Percentiles rank a stretch among this genome's conserved stretches.
phyloP scores from a whole-genome alignment of 2,797 vertebrate species.

The Gymnoscopelus microlampas region DNA sequence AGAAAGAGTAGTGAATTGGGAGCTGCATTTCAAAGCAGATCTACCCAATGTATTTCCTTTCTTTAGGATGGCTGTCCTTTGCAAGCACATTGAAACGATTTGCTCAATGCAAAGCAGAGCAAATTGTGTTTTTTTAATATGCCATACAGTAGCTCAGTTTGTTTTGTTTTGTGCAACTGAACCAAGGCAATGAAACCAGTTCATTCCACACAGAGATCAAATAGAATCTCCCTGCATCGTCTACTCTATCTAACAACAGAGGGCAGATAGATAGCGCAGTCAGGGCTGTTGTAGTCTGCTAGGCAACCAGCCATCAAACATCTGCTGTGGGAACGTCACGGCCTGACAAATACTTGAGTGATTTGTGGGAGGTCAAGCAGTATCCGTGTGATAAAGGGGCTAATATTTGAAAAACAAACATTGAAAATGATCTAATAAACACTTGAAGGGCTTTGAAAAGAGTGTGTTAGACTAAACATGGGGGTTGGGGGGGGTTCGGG shows the following conservation, averaged over 20 bases:
- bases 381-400: constrained; percentile 53
- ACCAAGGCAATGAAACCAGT: constrained; percentile 23
- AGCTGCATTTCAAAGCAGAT: constrained; percentile 31
- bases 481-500: constrained; percentile 19
- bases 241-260: constrained; percentile 40
- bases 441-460: constrained; percentile 54
- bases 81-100: constrained; percentile 26
- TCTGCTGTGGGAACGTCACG: constrained; percentile 54
- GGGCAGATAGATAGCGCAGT: constrained; percentile 28
- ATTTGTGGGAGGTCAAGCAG: constrained; percentile 56
- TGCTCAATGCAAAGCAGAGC: constrained; percentile 1
- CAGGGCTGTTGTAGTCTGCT: constrained; percentile 20
- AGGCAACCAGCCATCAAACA: constrained; percentile 45
- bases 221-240: constrained; percentile 42
- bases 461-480: constrained; percentile 60
- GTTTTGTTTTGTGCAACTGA: constrained; percentile 24
- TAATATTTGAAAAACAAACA: constrained; percentile 62
- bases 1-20: constrained; percentile 18
- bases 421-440: constrained; percentile 63
- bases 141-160: no score
- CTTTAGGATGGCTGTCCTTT: constrained; percentile 28
- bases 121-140: neutral
- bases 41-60: constrained; percentile 7
- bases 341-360: constrained; percentile 52
- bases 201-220: constrained; percentile 36